Evolutionary conservation across 2,888 invertebrate species (phyloP).

Genomic region (Melieria omissa): DNA sequence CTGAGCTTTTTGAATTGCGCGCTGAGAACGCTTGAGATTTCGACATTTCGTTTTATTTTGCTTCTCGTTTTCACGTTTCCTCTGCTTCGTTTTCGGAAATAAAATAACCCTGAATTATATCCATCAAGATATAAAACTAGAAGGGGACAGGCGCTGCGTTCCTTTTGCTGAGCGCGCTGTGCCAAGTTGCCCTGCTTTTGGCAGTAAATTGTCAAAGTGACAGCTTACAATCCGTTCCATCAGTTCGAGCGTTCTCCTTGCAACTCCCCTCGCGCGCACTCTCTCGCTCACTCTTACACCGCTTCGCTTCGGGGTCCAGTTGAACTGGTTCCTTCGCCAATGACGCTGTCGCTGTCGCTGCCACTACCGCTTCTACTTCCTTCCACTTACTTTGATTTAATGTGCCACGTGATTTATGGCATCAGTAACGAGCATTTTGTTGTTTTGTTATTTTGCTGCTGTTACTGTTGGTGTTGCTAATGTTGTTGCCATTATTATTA

Average conservation of each 20-base stretch:
- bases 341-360: not conserved
- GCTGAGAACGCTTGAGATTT: too few relatives aligned
- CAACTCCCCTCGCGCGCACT: not conserved
- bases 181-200: constrained; percentile 29
- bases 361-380: constrained; percentile 27
- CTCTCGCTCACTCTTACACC: not conserved
- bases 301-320: not conserved
- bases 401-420: constrained; percentile 62
- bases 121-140: constrained; percentile 27
- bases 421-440: constrained; percentile 39
- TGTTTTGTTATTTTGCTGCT: constrained; percentile 19
- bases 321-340: constrained; percentile 11
- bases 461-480: constrained; percentile 23
- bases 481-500: constrained; percentile 27
- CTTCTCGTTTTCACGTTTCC: not conserved
- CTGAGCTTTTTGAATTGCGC: constrained; percentile 37
- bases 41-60: constrained; percentile 13
- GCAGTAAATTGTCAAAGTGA: constrained; percentile 63
- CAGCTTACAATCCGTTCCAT: constrained; percentile 51
- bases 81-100: constrained; percentile 7
- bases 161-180: not conserved
- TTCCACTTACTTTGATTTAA: constrained; percentile 55
- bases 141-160: constrained; percentile 25
- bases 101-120: constrained; percentile 35
- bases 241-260: constrained; percentile 29